A percentile compares a stretch with the other conserved stretches of the same genome.
Conservation (phyloP, 2,113 vertebrate genomes). For the Rhizomys pruinosus region DNA sequence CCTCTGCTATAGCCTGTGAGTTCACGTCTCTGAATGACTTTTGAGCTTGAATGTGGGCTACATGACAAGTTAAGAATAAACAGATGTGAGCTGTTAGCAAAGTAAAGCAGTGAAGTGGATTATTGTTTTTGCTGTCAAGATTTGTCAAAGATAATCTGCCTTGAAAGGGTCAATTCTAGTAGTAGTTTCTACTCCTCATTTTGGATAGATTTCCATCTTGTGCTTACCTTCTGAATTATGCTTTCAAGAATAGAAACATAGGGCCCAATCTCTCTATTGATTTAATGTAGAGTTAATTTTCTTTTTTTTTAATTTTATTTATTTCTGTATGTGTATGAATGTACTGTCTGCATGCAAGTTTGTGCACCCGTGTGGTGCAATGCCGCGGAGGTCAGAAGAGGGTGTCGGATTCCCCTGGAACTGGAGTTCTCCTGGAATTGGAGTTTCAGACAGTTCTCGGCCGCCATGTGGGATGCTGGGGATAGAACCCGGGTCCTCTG, state of each 20-base stretch:
- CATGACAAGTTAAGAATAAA: constrained; percentile 51
- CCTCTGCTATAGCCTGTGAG: neutral
- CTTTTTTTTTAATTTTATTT: too few relatives aligned
- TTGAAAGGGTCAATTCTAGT: neutral
- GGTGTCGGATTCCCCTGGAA: too few relatives aligned
- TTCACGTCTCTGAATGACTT: constrained; percentile 59
- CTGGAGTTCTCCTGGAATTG: too few relatives aligned
- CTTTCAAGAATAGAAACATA: constrained; percentile 14
- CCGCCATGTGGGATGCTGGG: too few relatives aligned
- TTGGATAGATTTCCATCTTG: neutral
- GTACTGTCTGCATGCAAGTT: too few relatives aligned
- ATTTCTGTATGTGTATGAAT: too few relatives aligned
- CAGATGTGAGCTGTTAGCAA: constrained; percentile 57
- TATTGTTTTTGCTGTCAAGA: constrained; percentile 47
- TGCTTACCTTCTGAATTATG: constrained; percentile 9
- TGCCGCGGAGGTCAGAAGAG: too few relatives aligned
- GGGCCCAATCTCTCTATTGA: neutral
- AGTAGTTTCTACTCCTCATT: neutral
- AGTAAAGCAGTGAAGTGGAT: constrained; percentile 51
- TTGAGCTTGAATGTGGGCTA: constrained; percentile 1
- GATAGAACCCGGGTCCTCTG: too few relatives aligned
- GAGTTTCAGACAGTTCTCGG: too few relatives aligned
- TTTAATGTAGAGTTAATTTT: constrained; percentile 28
- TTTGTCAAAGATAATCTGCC: constrained; percentile 41
- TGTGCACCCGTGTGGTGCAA: too few relatives aligned